These are phyloP conservation scores for Porites divaricata DNA, from an alignment of 92 coral and sea anemone species.

Conservation along the genomic window DNA sequence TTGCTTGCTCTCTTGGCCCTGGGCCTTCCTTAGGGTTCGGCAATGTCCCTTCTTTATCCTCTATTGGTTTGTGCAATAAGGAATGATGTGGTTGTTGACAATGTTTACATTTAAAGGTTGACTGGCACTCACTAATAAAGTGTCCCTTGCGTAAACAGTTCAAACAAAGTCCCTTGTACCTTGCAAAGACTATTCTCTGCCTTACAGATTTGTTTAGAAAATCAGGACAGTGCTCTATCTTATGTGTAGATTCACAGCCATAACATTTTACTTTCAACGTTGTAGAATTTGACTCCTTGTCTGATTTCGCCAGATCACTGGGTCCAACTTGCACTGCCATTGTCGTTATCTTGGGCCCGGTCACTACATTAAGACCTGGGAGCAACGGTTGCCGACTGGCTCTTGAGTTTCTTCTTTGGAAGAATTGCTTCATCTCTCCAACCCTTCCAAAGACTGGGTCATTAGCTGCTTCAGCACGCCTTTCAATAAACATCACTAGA, in stretches of 20 bases:
- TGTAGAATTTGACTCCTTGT: not conserved
- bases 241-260: slow-evolving; percentile 29
- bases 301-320: not conserved
- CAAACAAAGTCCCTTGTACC: slow-evolving; percentile 30
- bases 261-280: slow-evolving; percentile 28
- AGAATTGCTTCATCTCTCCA: too few species aligned
- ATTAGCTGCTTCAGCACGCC: too few species aligned
- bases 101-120: slow-evolving; percentile 45
- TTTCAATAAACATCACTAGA: too few species aligned
- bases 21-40: not conserved
- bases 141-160: slow-evolving; percentile 53
- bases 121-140: slow-evolving; percentile 46
- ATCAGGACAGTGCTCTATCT: slow-evolving; percentile 43
- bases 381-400: too few species aligned
- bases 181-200: slow-evolving; percentile 26
- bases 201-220: slow-evolving; percentile 17
- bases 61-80: slow-evolving; percentile 57
- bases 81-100: slow-evolving; percentile 65
- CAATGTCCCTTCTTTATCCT: slow-evolving; percentile 10
- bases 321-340: too few species aligned
- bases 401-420: too few species aligned
- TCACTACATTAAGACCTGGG: too few species aligned
- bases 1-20: slow-evolving; percentile 1
- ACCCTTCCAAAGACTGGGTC: too few species aligned
- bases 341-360: not conserved